A percentile compares a stretch with the other conserved stretches of the same genome.
These are phyloP conservation scores for Tenualosa thibaudeaui DNA, from an alignment of 2,797 vertebrate species.

Conservation along the genomic window DNA sequence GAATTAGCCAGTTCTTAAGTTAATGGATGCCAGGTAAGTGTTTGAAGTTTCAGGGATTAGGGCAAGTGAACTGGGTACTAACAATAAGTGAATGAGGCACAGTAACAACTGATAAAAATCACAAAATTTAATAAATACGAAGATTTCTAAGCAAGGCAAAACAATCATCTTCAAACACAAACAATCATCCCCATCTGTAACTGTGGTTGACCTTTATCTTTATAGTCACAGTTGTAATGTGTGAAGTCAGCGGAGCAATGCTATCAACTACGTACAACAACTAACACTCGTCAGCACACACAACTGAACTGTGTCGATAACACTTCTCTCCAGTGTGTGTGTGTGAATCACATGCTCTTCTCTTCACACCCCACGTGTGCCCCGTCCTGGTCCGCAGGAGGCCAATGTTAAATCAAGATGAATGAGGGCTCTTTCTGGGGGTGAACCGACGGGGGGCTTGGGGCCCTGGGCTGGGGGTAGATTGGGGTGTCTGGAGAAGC, in stretches of 20 bases:
- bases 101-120: too few relatives aligned
- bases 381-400: neutral
- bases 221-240: neutral
- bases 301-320: neutral
- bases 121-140: too few relatives aligned
- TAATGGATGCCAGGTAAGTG: too few relatives aligned
- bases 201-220: neutral
- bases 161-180: too few relatives aligned
- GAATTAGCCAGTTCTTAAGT: too few relatives aligned
- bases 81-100: too few relatives aligned
- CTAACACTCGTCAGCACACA: neutral
- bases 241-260: neutral
- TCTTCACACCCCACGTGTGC: neutral
- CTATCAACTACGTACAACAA: neutral
- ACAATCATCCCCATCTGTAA: neutral
- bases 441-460: conserved; percentile 9
- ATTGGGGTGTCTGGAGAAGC: neutral
- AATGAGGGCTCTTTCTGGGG: conserved; percentile 14
- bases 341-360: neutral
- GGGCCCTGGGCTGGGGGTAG: neutral
- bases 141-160: too few relatives aligned
- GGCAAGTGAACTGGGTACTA: too few relatives aligned
- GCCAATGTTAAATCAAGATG: conserved; percentile 22
- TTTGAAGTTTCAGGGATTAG: too few relatives aligned
- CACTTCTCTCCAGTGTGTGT: neutral